phyloP scores from a whole-genome alignment of 2,888 invertebrate genomes.

The Agrochola circellaris region DNA sequence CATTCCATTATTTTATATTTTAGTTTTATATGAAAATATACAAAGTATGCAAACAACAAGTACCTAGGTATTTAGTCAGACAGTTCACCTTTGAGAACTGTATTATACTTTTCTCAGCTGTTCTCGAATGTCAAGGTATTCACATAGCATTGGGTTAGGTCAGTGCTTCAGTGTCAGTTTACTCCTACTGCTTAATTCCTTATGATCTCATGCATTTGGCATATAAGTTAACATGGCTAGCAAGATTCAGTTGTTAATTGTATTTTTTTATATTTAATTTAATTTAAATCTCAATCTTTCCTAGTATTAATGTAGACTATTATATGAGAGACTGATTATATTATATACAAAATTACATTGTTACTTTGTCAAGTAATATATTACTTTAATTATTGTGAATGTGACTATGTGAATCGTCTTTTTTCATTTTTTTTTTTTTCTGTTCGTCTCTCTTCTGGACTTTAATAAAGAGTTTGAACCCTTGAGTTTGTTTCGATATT shows the following conservation, averaged over 20 bases:
- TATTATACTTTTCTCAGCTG: conserved; percentile 30
- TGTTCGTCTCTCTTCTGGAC: no score
- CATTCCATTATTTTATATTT: no score
- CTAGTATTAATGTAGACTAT: background rate
- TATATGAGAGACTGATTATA: background rate
- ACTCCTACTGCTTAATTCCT: conserved; percentile 2
- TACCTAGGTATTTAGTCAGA: background rate
- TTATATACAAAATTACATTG: no score
- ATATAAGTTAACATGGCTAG: background rate
- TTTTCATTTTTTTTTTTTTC: no score
- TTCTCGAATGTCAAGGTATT: conserved; percentile 46
- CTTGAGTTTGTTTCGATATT: no score
- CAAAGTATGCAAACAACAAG: background rate
- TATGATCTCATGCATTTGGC: conserved; percentile 20
- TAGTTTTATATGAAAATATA: conserved; percentile 1
- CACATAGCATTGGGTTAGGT: conserved; percentile 36
- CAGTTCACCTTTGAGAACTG: conserved; percentile 19
- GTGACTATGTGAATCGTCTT: no score
- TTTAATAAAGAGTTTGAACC: no score
- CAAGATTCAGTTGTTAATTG: background rate
- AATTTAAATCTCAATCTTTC: background rate
- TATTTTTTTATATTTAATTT: background rate
- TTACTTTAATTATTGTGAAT: no score
- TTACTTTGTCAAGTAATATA: no score
- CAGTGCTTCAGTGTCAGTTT: conserved; percentile 31